phyloP scores from a whole-genome alignment of 1,140 invertebrate species.

The Neuroterus valhalla region DNA sequence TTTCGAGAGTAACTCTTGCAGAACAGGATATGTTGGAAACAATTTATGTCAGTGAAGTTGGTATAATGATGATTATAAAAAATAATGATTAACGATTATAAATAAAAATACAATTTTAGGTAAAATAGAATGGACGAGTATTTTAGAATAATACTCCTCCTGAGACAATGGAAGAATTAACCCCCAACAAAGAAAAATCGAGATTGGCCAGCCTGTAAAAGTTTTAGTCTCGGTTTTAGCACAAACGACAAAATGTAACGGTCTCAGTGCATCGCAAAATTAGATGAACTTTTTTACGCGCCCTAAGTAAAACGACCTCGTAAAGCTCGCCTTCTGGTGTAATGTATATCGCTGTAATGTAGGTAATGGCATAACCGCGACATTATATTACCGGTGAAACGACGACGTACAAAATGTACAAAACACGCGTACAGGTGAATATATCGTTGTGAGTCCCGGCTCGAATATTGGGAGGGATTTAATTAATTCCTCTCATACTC shows the following conservation, averaged over 20 bases:
- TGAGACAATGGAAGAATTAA: slow-evolving; percentile 3
- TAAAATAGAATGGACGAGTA: no score
- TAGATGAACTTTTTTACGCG: slow-evolving; percentile 37
- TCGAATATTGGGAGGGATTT: no score
- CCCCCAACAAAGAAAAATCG: slow-evolving; percentile 11
- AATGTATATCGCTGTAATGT: slow-evolving; percentile 14
- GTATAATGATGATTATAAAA: no score
- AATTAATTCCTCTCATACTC: no score
- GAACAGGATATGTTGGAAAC: slow-evolving; percentile 22
- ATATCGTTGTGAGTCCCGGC: no score
- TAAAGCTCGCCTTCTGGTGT: slow-evolving; percentile 32
- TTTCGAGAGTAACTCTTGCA: slow-evolving; percentile 12
- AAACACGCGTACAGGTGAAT: slow-evolving; percentile 14
- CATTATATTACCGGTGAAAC: slow-evolving; percentile 26
- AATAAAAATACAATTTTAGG: no score
- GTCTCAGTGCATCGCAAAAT: slow-evolving; percentile 34
- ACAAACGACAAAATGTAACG: slow-evolving; percentile 19
- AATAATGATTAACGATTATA: no score
- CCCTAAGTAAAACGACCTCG: slow-evolving; percentile 35
- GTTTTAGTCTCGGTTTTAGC: no score
- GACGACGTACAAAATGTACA: slow-evolving; percentile 2
- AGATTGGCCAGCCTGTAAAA: slow-evolving; percentile 26
- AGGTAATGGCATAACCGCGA: slow-evolving; percentile 8
- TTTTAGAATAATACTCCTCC: neutral
- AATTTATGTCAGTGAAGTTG: neutral